A percentile compares a stretch with the other conserved stretches of the same genome.
phyloP scores from a whole-genome alignment of 2,113 vertebrate species.

The Ancistrus triradiatus region DNA sequence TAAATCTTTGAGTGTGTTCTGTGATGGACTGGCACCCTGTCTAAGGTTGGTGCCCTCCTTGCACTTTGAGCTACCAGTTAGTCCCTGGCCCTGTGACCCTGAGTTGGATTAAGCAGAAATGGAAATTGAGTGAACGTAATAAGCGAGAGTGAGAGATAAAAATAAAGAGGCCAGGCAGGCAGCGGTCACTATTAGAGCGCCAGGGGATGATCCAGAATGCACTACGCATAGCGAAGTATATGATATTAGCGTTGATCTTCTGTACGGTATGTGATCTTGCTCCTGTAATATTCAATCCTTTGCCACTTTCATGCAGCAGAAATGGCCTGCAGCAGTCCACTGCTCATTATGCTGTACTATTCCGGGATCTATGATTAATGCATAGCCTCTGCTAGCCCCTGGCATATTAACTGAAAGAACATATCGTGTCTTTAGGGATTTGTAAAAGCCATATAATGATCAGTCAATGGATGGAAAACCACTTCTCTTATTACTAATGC shows the following conservation, averaged over 20 bases:
- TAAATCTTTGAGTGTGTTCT: no score
- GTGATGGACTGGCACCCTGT: no score
- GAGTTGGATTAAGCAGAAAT: no score
- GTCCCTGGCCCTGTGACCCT: no score
- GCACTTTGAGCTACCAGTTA: no score
- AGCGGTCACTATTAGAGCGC: no score
- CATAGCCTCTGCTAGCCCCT: conserved; percentile 13
- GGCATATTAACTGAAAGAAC: conserved; percentile 26
- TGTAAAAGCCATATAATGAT: conserved; percentile 31
- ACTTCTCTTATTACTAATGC: conserved; percentile 25
- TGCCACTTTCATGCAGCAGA: conserved; percentile 1
- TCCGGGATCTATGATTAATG: conserved; percentile 24
- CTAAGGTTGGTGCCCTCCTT: no score
- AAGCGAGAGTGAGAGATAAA: no score
- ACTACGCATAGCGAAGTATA: no score
- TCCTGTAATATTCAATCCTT: neutral
- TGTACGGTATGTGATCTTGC: neutral
- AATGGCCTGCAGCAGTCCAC: conserved; percentile 20
- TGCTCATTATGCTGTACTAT: conserved; percentile 21
- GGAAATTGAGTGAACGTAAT: no score
- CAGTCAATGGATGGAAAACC: conserved; percentile 16
- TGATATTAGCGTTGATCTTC: neutral
- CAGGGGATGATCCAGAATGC: no score
- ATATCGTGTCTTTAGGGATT: conserved; percentile 21
- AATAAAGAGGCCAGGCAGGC: no score